A percentile compares a stretch with the other conserved stretches of the same genome.
Conservation (phyloP, 64 coral and sea anemone genomes). For the Porites lutea region DNA sequence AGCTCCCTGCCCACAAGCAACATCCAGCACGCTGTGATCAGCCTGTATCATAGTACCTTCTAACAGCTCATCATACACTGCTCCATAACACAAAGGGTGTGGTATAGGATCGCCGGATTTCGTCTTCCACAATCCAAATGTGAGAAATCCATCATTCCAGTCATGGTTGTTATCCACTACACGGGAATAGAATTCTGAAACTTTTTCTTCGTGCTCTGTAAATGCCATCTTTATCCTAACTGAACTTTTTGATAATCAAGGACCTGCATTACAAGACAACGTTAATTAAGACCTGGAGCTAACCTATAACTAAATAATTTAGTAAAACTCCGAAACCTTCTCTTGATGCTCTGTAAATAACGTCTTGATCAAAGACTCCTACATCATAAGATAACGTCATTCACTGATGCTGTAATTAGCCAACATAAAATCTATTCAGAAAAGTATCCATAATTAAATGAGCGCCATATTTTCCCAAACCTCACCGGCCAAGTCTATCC, state of each 20-base stretch:
- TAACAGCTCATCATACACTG: too few species aligned
- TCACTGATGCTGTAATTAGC: slow-evolving; percentile 3
- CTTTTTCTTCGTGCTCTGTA: too few species aligned
- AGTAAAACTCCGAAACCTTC: slow-evolving; percentile 74
- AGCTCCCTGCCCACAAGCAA: too few species aligned
- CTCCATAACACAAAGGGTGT: too few species aligned
- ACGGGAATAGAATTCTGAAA: neutral
- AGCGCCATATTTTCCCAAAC: neutral
- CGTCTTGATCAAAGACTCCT: slow-evolving; percentile 39
- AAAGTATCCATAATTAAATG: neutral
- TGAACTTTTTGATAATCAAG: neutral
- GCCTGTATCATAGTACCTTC: too few species aligned
- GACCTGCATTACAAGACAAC: neutral
- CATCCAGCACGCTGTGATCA: too few species aligned
- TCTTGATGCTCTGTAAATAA: slow-evolving; percentile 52
- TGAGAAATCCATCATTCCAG: too few species aligned
- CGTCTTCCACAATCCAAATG: too few species aligned
- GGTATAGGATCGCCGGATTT: too few species aligned
- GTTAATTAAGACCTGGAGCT: slow-evolving; percentile 1
- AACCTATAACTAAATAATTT: slow-evolving; percentile 8
- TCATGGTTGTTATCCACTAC: neutral
- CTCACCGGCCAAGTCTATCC: neutral
- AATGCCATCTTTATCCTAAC: neutral
- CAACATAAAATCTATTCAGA: neutral
- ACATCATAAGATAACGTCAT: neutral